These are phyloP conservation scores for Aleiodes leptofemur DNA, from an alignment of 2,888 invertebrate genomes.

Conservation along the genomic window DNA sequence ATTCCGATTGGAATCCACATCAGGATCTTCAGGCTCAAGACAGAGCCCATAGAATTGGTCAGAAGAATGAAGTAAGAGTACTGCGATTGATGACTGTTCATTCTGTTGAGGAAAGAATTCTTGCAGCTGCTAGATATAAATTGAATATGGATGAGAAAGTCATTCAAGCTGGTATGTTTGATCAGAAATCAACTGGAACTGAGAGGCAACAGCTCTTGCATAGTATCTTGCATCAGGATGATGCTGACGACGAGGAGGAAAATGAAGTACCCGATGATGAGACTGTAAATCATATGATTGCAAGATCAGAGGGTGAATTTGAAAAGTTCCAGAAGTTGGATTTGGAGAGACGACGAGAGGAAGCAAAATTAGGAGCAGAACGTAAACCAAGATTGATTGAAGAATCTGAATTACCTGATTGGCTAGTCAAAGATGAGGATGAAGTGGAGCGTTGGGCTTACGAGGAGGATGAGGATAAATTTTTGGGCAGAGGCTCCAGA, in stretches of 20 bases:
- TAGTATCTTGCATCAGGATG: conserved; percentile 95
- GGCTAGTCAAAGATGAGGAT: conserved; percentile 95
- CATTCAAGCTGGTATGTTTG: conserved; percentile 99
- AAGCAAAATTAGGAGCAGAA: conserved; percentile 83
- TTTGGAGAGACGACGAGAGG: conserved; percentile 89
- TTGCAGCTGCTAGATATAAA: conserved; percentile 98
- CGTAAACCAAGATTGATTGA: conserved; percentile 92
- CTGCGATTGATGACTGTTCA: conserved; percentile 98
- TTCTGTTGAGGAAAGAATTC: conserved; percentile 98
- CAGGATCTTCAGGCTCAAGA: conserved; percentile 99
- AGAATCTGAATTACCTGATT: conserved; percentile 95
- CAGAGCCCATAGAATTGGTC: conserved; percentile 99
- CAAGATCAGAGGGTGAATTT: conserved; percentile 95
- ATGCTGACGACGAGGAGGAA: conserved; percentile 96
- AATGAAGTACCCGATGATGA: conserved; percentile 99
- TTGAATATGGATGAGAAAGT: conserved; percentile 99
- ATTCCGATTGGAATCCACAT: conserved; percentile 99
- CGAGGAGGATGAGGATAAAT: conserved; percentile 86
- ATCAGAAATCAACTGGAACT: conserved; percentile 98
- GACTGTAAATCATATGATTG: conserved; percentile 99
- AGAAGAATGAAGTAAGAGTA: conserved; percentile 98
- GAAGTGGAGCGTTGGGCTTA: conserved; percentile 86
- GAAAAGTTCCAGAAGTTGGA: conserved; percentile 96
- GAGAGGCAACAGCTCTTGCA: conserved; percentile 98
- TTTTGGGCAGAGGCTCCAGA: conserved; percentile 92